A percentile compares a stretch with the other conserved stretches of the same genome.
Evolutionary conservation across 64 coral and sea anemone genomes (phyloP).

Genomic region (Dendrophyllia cribrosa): DNA sequence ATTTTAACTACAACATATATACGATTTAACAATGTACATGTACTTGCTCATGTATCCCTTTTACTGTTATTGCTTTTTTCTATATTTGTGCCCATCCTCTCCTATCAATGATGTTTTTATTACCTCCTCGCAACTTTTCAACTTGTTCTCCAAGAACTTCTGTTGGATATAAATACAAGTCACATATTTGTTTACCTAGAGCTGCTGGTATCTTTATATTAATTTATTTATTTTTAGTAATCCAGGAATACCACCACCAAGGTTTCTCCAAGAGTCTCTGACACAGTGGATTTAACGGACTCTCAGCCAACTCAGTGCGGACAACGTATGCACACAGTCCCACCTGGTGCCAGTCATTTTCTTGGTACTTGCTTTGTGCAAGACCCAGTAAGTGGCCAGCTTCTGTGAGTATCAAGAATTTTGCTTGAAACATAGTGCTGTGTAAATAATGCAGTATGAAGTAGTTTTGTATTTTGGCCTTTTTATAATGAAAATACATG

Average conservation of each 20-base stretch:
- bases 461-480: slow-evolving; percentile 43
- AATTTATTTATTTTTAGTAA: slow-evolving; percentile 5
- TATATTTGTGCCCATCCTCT: not conserved
- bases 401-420: slow-evolving; percentile 27
- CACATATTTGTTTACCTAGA: slow-evolving; percentile 39
- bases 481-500: not conserved
- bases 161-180: slow-evolving; percentile 47
- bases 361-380: slow-evolving; percentile 21
- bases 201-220: slow-evolving; percentile 8
- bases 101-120: slow-evolving; percentile 27
- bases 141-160: slow-evolving; percentile 57
- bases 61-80: slow-evolving; percentile 34
- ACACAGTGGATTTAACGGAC: slow-evolving; percentile 31
- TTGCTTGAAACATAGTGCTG: slow-evolving; percentile 11
- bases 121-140: slow-evolving; percentile 49
- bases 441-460: not conserved
- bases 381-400: slow-evolving; percentile 42
- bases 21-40: not conserved
- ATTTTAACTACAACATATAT: too few species aligned
- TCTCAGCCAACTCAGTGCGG: slow-evolving; percentile 29
- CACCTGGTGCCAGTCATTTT: slow-evolving; percentile 9
- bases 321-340: slow-evolving; percentile 13
- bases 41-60: slow-evolving; percentile 35
- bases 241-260: slow-evolving; percentile 26
- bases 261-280: slow-evolving; percentile 47